A percentile compares a stretch with the other conserved stretches of the same genome.
Conservation (phyloP, 2,797 vertebrate species). For the Tamandua tetradactyla region DNA sequence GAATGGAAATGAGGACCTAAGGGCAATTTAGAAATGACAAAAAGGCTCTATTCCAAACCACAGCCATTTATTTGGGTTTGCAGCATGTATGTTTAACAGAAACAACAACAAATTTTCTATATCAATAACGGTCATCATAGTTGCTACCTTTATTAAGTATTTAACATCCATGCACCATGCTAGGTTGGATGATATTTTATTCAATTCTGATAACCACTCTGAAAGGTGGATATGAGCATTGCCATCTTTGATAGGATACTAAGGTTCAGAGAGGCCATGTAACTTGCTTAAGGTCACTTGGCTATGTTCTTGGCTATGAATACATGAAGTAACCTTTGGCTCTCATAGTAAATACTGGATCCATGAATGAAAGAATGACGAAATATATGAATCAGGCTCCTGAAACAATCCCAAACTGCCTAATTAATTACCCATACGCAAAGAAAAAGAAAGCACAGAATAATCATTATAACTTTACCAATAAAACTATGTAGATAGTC, state of each 20-base stretch:
- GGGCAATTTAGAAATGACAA: background rate
- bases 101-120: slow-evolving; percentile 21
- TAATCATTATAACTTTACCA: background rate
- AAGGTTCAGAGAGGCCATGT: background rate
- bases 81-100: background rate
- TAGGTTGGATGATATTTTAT: background rate
- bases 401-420: background rate
- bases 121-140: background rate
- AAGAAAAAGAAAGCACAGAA: background rate
- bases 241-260: background rate
- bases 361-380: background rate
- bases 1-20: background rate
- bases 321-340: background rate
- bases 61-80: background rate
- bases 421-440: background rate
- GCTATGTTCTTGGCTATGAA: background rate
- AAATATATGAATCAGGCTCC: background rate
- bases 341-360: background rate
- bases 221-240: too few relatives aligned
- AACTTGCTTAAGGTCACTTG: background rate
- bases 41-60: background rate
- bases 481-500: background rate
- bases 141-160: background rate
- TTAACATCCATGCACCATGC: background rate
- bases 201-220: too few relatives aligned